phyloP scores from a whole-genome alignment of 2,113 vertebrate genomes.

The Riparia riparia region DNA sequence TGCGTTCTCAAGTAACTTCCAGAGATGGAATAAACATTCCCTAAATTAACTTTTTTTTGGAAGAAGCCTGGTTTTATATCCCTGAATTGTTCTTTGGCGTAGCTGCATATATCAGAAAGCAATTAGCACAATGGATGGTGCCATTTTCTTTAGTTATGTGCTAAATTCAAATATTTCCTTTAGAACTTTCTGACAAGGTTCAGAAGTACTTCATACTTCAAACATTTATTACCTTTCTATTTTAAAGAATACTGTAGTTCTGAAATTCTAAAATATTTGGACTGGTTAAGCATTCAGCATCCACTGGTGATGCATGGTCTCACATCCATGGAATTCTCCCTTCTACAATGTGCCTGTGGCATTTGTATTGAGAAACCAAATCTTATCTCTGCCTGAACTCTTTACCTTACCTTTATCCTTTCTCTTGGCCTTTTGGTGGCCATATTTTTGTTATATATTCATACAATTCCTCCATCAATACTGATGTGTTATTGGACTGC shows the following conservation, averaged over 20 bases:
- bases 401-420: no score
- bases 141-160: neutral
- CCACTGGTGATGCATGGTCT: neutral
- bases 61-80: neutral
- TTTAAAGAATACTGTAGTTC: neutral
- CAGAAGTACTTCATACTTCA: neutral
- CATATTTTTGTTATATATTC: neutral
- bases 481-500: accelerated
- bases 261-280: neutral
- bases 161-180: neutral
- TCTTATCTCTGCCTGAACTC: neutral
- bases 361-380: neutral
- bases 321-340: neutral
- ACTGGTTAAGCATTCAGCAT: neutral
- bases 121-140: neutral
- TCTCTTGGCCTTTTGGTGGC: no score
- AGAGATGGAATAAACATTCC: neutral
- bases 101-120: neutral
- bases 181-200: neutral
- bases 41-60: neutral
- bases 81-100: neutral
- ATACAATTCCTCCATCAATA: neutral
- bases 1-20: neutral
- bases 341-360: neutral
- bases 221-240: neutral